Evolutionary conservation across 2,888 invertebrate genomes (phyloP), one percentile per base, ranked within the genome.

Genomic region (Acrocyrtus sp.): DNA sequence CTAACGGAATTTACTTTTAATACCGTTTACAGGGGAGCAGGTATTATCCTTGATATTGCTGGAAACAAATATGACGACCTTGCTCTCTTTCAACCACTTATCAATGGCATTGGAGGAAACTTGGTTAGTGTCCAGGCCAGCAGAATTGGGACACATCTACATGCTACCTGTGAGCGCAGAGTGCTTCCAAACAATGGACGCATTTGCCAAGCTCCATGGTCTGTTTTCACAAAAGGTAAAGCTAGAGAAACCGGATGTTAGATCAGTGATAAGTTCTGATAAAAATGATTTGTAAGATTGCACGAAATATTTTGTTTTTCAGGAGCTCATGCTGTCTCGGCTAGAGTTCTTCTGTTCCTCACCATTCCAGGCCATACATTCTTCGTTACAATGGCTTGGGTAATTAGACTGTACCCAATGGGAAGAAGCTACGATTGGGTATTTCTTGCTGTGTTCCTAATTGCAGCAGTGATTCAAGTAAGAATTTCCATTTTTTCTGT

Each of bases 71-170:
- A 89, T 83, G 87, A 88, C 79, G 90, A 90, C 61, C 87, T 93
- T 72, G 92, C 92, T 47, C 90, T 91, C 17, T 93, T 91, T 83
- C 92, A 92, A 84, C 92, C 92, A 17, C 91, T 93, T 21, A 91
- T 93, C 78, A 93, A 92, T 83, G 92, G 92, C 21, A 92, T 92
- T 26, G 93, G 92, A 21, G 92, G 92, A 4, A 93, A 93, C 83
- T 85, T 93, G 80, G 92, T 91, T 0, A 92, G 92, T 17, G 91
- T 93, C 12, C 88, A 92, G 84, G 91, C 92, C 5, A 91, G 90
- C 82, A 87, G 92, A 81, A 89, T 92, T 81, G 91, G 92, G 1
- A 92, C 92, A 15, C 88, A 89, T 22, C 86, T 92, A 50, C 92
- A 93, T 82, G 87, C 88, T 81, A 86, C 88, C 82, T 87, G 87